Conservation (phyloP, 2,888 invertebrate genomes). For the Ophion ellenae region DNA sequence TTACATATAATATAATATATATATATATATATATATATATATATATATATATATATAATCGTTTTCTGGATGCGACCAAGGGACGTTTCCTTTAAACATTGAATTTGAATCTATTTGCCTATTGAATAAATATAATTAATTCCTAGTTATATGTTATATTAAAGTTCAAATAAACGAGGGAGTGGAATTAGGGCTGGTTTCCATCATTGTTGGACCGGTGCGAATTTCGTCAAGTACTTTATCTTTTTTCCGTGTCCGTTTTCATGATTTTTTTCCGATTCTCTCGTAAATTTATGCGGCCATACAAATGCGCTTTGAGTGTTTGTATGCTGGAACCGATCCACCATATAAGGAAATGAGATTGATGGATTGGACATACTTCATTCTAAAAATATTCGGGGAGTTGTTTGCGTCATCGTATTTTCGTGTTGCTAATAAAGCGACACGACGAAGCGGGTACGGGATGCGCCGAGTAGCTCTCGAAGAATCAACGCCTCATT, state of each 20-base stretch:
- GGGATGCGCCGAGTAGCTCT: constrained; percentile 7
- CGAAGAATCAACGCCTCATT: neutral
- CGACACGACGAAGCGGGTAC: neutral
- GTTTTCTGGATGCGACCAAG: no score
- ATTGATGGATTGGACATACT: constrained; percentile 49
- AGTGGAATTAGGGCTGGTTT: neutral
- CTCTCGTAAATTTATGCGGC: neutral
- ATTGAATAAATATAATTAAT: no score
- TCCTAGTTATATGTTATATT: no score
- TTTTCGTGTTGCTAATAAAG: constrained; percentile 7
- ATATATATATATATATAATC: no score
- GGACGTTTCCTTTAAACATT: no score
- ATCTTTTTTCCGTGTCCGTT: neutral
- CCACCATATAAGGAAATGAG: constrained; percentile 39
- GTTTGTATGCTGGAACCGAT: constrained; percentile 9
- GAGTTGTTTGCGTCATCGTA: constrained; percentile 51
- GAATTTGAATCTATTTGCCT: no score
- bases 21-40: no score
- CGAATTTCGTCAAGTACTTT: neutral
- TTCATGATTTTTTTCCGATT: neutral
- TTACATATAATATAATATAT: no score
- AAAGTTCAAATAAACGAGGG: neutral
- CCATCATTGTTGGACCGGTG: neutral
- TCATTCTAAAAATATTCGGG: constrained; percentile 32
- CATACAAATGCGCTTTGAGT: neutral